Evolutionary conservation across 2,888 invertebrate species (phyloP).

Genomic region (Bellardia bayeri): DNA sequence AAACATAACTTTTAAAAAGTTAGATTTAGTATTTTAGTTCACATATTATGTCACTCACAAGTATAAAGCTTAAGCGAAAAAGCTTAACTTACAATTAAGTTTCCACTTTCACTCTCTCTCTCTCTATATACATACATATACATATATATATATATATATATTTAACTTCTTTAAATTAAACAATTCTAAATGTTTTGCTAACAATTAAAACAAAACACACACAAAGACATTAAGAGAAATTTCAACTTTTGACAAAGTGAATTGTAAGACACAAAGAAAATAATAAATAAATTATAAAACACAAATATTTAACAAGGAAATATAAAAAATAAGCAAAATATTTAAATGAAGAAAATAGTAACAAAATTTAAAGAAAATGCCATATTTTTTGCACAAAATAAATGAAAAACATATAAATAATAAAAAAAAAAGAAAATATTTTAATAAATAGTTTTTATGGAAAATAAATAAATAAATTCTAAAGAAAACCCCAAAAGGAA

Average conservation of each 20-base stretch:
- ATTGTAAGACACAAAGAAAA: slow-evolving; percentile 26
- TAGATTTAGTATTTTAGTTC: slow-evolving; percentile 35
- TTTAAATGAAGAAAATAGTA: slow-evolving; percentile 43
- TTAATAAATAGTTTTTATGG: slow-evolving; percentile 71
- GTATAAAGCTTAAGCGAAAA: background rate
- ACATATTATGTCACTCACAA: background rate
- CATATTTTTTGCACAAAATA: slow-evolving; percentile 73
- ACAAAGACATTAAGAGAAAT: background rate
- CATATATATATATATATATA: background rate
- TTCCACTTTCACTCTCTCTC: background rate
- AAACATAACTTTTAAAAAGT: slow-evolving; percentile 26
- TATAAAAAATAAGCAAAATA: slow-evolving; percentile 12
- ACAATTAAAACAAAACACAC: slow-evolving; percentile 1
- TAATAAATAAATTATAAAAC: slow-evolving; percentile 39
- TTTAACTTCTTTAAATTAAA: slow-evolving; percentile 1
- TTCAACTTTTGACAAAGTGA: slow-evolving; percentile 11
- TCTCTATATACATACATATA: no score
- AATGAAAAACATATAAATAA: slow-evolving; percentile 40
- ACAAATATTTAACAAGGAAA: slow-evolving; percentile 6
- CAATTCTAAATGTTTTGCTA: background rate
- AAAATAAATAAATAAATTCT: slow-evolving; percentile 30
- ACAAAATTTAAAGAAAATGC: slow-evolving; percentile 51
- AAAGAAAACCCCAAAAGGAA: slow-evolving; percentile 25
- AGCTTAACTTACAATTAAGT: slow-evolving; percentile 12
- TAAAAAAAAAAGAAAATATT: slow-evolving; percentile 57